Conservation (phyloP, 2,113 vertebrate species). For the Silurus glanis region DNA sequence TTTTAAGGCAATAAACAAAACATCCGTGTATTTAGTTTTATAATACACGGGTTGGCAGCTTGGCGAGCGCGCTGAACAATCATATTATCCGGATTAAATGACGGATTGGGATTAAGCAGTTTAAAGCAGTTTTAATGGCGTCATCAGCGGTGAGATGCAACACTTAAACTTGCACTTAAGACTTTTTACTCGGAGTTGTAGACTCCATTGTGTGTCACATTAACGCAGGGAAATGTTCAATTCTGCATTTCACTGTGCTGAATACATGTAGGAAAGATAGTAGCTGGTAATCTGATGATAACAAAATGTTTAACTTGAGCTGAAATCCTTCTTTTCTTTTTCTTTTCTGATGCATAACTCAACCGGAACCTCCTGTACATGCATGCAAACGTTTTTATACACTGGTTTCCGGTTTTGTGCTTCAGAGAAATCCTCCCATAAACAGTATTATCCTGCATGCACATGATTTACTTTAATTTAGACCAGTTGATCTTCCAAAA, state of each 20-base stretch:
- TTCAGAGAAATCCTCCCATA: not conserved
- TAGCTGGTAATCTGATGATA: not conserved
- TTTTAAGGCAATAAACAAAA: not conserved
- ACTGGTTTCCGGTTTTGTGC: not conserved
- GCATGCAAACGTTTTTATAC: not conserved
- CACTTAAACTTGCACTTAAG: not conserved
- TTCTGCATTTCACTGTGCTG: not conserved
- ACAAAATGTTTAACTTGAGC: not conserved
- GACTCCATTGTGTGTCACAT: not conserved
- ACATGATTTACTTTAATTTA: not conserved
- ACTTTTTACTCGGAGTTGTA: not conserved
- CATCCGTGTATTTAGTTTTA: not conserved
- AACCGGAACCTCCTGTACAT: not conserved
- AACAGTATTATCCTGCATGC: not conserved
- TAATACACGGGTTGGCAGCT: not conserved
- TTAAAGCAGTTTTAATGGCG: constrained; percentile 17
- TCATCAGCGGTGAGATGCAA: constrained; percentile 24
- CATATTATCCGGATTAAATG: not conserved
- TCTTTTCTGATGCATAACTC: not conserved
- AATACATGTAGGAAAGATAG: not conserved
- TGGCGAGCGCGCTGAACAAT: not conserved
- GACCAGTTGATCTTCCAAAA: not conserved
- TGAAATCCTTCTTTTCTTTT: not conserved
- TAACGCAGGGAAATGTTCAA: not conserved
- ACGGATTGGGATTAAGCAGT: not conserved